Conservation (phyloP, 2,113 vertebrate genomes). For the Galemys pyrenaicus region DNA sequence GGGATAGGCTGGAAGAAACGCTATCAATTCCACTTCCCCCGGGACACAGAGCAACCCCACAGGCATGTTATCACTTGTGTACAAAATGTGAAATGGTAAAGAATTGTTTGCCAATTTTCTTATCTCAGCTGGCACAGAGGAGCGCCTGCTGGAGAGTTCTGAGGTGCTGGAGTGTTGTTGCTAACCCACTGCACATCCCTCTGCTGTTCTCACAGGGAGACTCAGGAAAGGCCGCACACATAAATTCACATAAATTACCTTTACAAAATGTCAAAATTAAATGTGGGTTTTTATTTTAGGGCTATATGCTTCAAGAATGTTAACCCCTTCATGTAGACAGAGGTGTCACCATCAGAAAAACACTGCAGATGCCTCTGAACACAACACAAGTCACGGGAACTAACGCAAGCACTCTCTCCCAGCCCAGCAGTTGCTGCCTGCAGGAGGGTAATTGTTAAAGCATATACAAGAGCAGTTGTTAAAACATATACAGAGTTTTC, state of each 20-base stretch:
- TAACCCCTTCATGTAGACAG: conserved; percentile 58
- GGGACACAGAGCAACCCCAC: neutral
- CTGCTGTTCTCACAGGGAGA: conserved; percentile 56
- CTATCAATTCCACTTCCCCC: neutral
- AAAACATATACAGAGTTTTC: neutral
- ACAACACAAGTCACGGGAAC: neutral
- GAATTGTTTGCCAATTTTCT: conserved; percentile 63
- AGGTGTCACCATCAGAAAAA: neutral
- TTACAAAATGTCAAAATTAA: conserved; percentile 78
- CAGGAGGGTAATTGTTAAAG: neutral
- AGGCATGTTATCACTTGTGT: neutral
- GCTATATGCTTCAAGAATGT: conserved; percentile 57
- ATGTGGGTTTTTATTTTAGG: conserved; percentile 73
- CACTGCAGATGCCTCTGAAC: neutral
- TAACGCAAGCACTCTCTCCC: accelerated
- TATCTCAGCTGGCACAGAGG: conserved; percentile 69
- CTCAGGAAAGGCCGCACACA: conserved; percentile 69
- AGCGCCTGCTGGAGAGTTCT: conserved; percentile 14
- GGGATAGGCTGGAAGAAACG: neutral
- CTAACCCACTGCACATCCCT: conserved; percentile 43
- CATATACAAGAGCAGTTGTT: neutral
- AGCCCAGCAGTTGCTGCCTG: too few species aligned
- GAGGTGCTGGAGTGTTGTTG: conserved; percentile 49
- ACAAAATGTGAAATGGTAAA: conserved; percentile 56
- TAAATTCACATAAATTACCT: conserved; percentile 81